Evolutionary conservation across 2,113 vertebrate genomes (phyloP), one percentile per base, ranked within the genome.

Genomic region (Eidolon helvum): DNA sequence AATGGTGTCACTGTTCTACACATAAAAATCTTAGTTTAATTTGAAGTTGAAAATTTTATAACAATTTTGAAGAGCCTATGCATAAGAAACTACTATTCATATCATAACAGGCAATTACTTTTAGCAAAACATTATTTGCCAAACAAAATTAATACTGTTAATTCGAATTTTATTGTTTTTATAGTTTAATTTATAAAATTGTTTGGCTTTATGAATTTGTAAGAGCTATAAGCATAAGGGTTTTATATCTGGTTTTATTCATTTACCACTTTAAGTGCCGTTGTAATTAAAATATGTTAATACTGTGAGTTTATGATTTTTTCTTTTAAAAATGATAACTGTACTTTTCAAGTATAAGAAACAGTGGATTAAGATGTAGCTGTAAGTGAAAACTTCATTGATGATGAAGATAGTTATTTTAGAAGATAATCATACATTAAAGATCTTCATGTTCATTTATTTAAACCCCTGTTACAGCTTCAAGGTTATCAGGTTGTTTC

Each of bases 11-110:
- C 50, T 59, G 28, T 12, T 90, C 26, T 61, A 35, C 16, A 30
- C 84, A 83, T 28, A 45, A 86, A 96, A 78, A 21, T 80, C 8
- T 50, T 59, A 71, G 59, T 30, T 45, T 75, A 91, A 57, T 40
- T 97, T 77, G 24, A 89, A 85, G 79, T 53, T 79, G 69, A 93
- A 96, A 83, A 86, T 95, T 82, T 87, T 87, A 84, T 87, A 28
- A 79, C 12, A 65, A 2, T 90, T 92, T 74, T 33, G 45, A 79
- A 90, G 33, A 72, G 1, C 1, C 9, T 45, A 3, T 63, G 43
- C 24, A 19, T 82, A n/a, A 83, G 53, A 90, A n/a, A 6, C 50
- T 78, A 7, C 33, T 38, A 68, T 85, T 89, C 10, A 38, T 14
- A 66, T 61, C 11, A 55, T 77, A 35, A 92, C 79, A 61, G 38